Evolutionary conservation across 2,888 invertebrate genomes (phyloP), one percentile per base, ranked within the genome.

Genomic region (Euplexia lucipara): DNA sequence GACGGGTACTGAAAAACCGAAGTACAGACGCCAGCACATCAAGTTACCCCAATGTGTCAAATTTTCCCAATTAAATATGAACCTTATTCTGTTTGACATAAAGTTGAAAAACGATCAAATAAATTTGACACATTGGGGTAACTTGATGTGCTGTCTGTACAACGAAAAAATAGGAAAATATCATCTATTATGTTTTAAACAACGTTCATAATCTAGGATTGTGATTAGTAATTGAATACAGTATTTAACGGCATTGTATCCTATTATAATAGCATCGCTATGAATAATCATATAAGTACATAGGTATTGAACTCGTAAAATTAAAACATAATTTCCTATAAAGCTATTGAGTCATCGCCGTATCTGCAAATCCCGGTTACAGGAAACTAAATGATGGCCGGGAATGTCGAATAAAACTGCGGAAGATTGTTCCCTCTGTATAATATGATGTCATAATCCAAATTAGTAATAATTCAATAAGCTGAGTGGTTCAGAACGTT

Each of bases 381-480:
- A 79, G 79, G 81, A 77, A 81, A 81, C 72, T 65, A 62, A 73
- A 54, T 64, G 30, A 66, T 70, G 59, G 39, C 20, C 66, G 47
- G 70, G 74, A 79, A 70, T 58, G 52, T 74, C 60, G 26, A 74
- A 64, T 70, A 49, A 64, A 75, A 75, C 68, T 60, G 53, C 74
- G 62, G 60, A 69, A 74, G 65, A 77, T 66, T 71, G 67, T 26
- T 52, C 3, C 20, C 56, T 73, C 51, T 59, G 51, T 66, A 52
- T 47, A 60, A 49, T 16, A 70, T 82, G 75, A 83, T 70, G 78
- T 81, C 82, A 82, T 72, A 37, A 60, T 59, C 35, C 39, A 59
- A 75, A 62, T 62, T 60, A 56, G 51, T 64, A 56, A 52, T 72
- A 65, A 77, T 70, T 75, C 70, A 76, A 70, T 76, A 80, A 56